Conservation (phyloP, 1,140 invertebrate species). For the Sarcophaga bullata region DNA sequence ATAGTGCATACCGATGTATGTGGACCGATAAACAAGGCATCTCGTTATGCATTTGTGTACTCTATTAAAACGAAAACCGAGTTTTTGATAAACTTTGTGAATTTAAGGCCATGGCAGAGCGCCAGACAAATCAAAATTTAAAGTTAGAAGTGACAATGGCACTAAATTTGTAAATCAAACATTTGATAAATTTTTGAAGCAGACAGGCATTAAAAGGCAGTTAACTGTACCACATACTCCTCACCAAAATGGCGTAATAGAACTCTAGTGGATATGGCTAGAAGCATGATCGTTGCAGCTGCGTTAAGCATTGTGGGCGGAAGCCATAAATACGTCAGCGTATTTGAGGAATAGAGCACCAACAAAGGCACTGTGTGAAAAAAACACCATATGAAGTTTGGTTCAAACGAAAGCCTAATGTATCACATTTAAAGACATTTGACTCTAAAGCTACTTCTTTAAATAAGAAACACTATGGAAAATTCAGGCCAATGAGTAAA, state of each 20-base stretch:
- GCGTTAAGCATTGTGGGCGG: constrained; percentile 46
- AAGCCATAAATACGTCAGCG: constrained; percentile 48
- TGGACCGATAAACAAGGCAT: constrained; percentile 59
- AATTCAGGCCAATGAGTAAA: constrained; percentile 43
- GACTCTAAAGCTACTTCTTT: constrained; percentile 24
- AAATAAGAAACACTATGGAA: constrained; percentile 21
- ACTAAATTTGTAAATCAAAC: constrained; percentile 40
- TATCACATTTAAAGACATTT: constrained; percentile 29
- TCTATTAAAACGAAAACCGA: constrained; percentile 56
- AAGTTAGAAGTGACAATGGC: constrained; percentile 54
- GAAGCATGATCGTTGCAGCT: constrained; percentile 15
- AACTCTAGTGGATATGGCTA: constrained; percentile 28
- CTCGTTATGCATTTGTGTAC: constrained; percentile 57
- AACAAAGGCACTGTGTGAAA: background rate
- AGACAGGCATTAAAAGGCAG: constrained; percentile 49
- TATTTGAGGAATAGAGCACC: constrained; percentile 45
- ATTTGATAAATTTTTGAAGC: constrained; percentile 40
- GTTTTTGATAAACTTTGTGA: constrained; percentile 27
- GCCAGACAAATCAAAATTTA: constrained; percentile 49
- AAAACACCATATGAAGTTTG: constrained; percentile 23
- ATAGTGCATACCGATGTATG: constrained; percentile 63
- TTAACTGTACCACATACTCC: constrained; percentile 52
- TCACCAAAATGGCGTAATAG: constrained; percentile 51
- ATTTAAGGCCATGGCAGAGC: constrained; percentile 48
- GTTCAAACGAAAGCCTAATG: background rate